A percentile compares a stretch with the other conserved stretches of the same genome.
Conservation (phyloP, 2,113 vertebrate species). For the Pomatorhinus ruficollis region DNA sequence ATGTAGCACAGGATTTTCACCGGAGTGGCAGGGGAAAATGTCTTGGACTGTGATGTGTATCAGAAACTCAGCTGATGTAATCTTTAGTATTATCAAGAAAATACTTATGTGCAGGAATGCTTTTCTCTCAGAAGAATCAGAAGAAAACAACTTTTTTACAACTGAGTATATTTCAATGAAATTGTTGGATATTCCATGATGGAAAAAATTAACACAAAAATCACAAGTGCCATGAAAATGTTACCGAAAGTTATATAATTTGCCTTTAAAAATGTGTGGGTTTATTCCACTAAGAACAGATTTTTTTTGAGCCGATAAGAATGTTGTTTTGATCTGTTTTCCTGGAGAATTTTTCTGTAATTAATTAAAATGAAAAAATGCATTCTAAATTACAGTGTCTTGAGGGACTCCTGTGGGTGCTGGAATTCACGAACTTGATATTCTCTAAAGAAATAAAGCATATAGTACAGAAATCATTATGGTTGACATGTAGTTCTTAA, state of each 20-base stretch:
- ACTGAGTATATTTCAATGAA: not conserved
- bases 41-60: not conserved
- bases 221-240: not conserved
- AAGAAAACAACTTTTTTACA: not conserved
- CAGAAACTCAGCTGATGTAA: not conserved
- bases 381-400: not conserved
- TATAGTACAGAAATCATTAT: not conserved
- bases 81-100: not conserved
- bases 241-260: not conserved
- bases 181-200: not conserved
- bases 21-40: not conserved
- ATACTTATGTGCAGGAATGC: not conserved
- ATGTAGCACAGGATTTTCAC: not conserved
- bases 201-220: not conserved
- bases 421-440: not conserved
- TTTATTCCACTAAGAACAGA: not conserved
- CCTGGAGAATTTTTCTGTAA: not conserved
- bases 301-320: not conserved
- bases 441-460: not conserved
- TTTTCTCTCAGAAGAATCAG: not conserved
- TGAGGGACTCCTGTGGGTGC: not conserved
- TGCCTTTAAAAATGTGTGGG: not conserved
- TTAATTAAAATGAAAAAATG: not conserved
- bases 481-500: not conserved
- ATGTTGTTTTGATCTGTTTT: not conserved